Base-by-base conservation (phyloP, 2,888 invertebrate species). In the Lagria hirta region DNA sequence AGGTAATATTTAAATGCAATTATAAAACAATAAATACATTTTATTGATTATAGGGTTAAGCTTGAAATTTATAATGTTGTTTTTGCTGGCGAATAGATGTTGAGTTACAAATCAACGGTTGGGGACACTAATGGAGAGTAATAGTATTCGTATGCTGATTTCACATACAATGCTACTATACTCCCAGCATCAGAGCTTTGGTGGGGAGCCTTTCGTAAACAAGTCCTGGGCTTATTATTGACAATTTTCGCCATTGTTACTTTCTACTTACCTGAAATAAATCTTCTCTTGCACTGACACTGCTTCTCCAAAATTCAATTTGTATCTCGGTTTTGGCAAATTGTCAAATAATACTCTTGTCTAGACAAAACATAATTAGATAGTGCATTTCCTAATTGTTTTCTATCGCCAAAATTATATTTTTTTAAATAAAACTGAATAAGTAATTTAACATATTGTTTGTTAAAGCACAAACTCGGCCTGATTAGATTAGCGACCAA, bases 61-160 rank as follows among this genome's bases (percentile, higher is more conserved):
- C 38, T 48, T 34, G 29, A 48, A 48, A 48, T 48, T 48, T 48
- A 48, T 48, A 48, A 62, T 61, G 60, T 58, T 65, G 65, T 65
- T 66, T 67, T 66, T 66, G 62, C 57, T 54, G 54, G 57, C 49
- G 57, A 58, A 60, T 51, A 57, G 64, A 63, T 56, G 62, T 61
- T 62, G 51, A 60, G 62, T 62, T 60, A 66, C 66, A 68, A 68
- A 68, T 68, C 68, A 68, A 61, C 61, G 61, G 62, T 55, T 59
- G 58, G 60, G 58, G 66, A 68, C 65, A 64, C 64, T 67, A 66
- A 68, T 67, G 65, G 66, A 67, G 68, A 68, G 55, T 66, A 66
- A 68, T 67, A 62, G 68, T 62, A 61, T 66, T 68, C 61, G 65
- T 65, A 67, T 68, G 68, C 64, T 68, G 66, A 68, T 68, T 66